Percentiles rank a stretch among this genome's conserved stretches.
Conservation (phyloP, 1,140 invertebrate genomes). For the Halesus radiatus region DNA sequence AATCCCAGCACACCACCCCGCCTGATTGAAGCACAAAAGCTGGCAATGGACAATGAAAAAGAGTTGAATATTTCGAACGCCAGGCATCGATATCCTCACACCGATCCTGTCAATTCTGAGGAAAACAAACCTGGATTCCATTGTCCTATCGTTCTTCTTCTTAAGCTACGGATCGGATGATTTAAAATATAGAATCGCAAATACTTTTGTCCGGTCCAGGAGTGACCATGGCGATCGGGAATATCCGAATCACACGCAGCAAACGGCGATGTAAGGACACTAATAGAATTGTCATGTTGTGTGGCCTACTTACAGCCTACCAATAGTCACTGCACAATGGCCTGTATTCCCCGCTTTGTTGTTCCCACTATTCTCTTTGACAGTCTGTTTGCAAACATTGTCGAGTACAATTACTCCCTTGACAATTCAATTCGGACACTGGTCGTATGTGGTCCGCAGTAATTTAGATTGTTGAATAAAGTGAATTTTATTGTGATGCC, state of each 20-base stretch:
- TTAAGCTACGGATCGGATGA: not conserved
- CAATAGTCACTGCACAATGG: slow-evolving; percentile 32
- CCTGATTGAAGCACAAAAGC: slow-evolving; percentile 48
- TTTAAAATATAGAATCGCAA: not conserved
- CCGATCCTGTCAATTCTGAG: slow-evolving; percentile 13
- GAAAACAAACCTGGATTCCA: slow-evolving; percentile 5
- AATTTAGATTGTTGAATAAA: slow-evolving; percentile 40
- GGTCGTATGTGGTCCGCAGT: slow-evolving; percentile 33
- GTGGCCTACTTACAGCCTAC: slow-evolving; percentile 48
- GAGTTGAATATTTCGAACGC: slow-evolving; percentile 38
- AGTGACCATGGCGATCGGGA: not conserved
- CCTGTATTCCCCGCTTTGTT: slow-evolving; percentile 12
- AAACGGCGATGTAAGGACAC: slow-evolving; percentile 2
- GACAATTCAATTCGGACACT: slow-evolving; percentile 53
- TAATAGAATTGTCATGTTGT: slow-evolving; percentile 57
- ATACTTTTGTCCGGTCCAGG: not conserved
- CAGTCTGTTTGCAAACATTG: slow-evolving; percentile 57
- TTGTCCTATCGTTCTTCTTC: slow-evolving; percentile 16
- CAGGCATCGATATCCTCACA: slow-evolving; percentile 18
- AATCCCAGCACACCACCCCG: not conserved
- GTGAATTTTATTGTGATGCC: slow-evolving; percentile 18
- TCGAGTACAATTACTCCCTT: slow-evolving; percentile 51
- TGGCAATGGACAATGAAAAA: slow-evolving; percentile 31
- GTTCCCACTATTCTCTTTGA: slow-evolving; percentile 47
- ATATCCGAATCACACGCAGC: not conserved